These are phyloP conservation scores for Dynastes tityus DNA, from an alignment of 2,888 invertebrate genomes.

Conservation along the genomic window DNA sequence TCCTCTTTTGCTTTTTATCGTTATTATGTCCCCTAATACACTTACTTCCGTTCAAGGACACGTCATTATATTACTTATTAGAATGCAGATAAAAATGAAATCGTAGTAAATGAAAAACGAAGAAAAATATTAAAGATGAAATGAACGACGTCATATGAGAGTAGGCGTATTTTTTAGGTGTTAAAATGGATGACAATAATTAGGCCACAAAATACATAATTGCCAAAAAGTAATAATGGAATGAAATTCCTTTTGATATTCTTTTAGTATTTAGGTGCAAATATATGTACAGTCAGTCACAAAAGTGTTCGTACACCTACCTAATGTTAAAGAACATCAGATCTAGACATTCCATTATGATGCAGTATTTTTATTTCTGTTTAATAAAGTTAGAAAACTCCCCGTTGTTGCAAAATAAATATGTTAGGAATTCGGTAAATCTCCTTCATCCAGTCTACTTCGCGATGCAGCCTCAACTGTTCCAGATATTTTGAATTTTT, in stretches of 20 bases:
- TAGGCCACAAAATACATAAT: slow-evolving; percentile 24
- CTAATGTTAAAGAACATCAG: too few relatives aligned
- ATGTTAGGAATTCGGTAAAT: too few relatives aligned
- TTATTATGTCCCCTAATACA: slow-evolving; percentile 2
- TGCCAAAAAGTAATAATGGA: not conserved
- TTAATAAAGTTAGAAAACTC: too few relatives aligned
- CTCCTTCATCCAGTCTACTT: too few relatives aligned
- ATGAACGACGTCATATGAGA: not conserved
- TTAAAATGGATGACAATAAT: slow-evolving; percentile 14
- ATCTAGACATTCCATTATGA: too few relatives aligned
- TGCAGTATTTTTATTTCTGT: too few relatives aligned
- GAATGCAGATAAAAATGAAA: slow-evolving; percentile 22
- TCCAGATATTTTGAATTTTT: too few relatives aligned
- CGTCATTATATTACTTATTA: slow-evolving; percentile 22
- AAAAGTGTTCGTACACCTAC: too few relatives aligned
- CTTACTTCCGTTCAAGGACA: slow-evolving; percentile 1
- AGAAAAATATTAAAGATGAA: not conserved
- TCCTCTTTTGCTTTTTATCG: slow-evolving; percentile 18
- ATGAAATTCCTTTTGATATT: too few relatives aligned
- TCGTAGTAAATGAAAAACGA: not conserved
- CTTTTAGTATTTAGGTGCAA: not conserved
- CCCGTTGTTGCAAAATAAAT: too few relatives aligned
- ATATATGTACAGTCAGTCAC: not conserved
- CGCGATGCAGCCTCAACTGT: too few relatives aligned
- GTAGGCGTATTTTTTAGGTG: not conserved